phyloP scores from a whole-genome alignment of 1,140 invertebrate species.

The Drosophila melanica region DNA sequence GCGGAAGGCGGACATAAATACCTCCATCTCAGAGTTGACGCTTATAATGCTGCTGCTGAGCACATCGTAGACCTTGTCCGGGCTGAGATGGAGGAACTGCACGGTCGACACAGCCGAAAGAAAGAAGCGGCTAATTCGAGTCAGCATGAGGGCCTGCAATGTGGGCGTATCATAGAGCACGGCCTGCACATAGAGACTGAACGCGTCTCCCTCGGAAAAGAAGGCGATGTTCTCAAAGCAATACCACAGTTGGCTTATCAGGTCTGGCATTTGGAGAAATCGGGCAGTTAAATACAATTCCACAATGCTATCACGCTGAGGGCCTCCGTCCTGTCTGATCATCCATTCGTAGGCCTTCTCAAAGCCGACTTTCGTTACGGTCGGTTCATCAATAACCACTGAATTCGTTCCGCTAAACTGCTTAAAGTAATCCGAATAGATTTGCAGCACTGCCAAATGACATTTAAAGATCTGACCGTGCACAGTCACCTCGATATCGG shows the following conservation, averaged over 20 bases:
- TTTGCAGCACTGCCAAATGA: slow-evolving; percentile 54
- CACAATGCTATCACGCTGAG: slow-evolving; percentile 88
- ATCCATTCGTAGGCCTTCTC: slow-evolving; percentile 90
- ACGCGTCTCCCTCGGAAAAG: slow-evolving; percentile 89
- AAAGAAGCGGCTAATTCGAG: slow-evolving; percentile 89
- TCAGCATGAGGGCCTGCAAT: slow-evolving; percentile 87
- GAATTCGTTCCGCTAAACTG: not conserved
- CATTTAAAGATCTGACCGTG: slow-evolving; percentile 42
- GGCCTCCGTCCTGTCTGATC: slow-evolving; percentile 87
- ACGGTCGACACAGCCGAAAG: slow-evolving; percentile 88
- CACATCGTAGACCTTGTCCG: slow-evolving; percentile 87
- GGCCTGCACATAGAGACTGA: slow-evolving; percentile 88
- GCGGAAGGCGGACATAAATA: slow-evolving; percentile 89
- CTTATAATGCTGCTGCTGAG: slow-evolving; percentile 88
- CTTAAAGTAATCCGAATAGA: slow-evolving; percentile 53
- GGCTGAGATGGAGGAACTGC: slow-evolving; percentile 87
- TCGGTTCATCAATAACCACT: slow-evolving; percentile 21
- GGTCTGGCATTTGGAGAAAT: slow-evolving; percentile 88
- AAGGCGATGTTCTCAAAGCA: slow-evolving; percentile 88
- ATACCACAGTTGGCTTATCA: slow-evolving; percentile 89
- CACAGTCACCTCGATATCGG: slow-evolving; percentile 40
- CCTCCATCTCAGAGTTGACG: slow-evolving; percentile 86
- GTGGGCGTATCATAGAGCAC: slow-evolving; percentile 59
- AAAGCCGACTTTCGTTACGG: slow-evolving; percentile 87
- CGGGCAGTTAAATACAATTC: slow-evolving; percentile 88